Conservation (phyloP, 1,140 invertebrate genomes). For the Drosophila asahinai region DNA sequence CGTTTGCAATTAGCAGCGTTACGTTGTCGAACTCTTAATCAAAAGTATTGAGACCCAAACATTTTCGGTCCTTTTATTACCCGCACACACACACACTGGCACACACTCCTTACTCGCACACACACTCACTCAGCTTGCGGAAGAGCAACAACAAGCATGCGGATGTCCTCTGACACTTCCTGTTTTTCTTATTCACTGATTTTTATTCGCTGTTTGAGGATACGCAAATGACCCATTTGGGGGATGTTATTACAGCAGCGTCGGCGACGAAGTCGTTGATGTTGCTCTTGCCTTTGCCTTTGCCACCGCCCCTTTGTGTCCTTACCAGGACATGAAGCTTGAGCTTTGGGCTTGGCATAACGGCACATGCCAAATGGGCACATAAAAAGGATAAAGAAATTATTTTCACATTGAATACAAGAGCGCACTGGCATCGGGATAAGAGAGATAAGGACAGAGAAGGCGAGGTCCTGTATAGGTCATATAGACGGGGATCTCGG, state of each 20-base stretch:
- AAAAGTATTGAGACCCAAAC: conserved; percentile 77
- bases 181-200: conserved; percentile 85
- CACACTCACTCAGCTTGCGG: conserved; percentile 20
- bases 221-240: conserved; percentile 85
- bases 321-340: conserved; percentile 27
- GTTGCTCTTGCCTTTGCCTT: conserved; percentile 17
- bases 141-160: conserved; percentile 69
- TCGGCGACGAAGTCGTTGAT: conserved; percentile 36
- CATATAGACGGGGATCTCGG: too few relatives aligned
- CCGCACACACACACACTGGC: conserved; percentile 22
- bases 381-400: conserved; percentile 85
- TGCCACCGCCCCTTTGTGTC: conserved; percentile 21
- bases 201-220: conserved; percentile 85
- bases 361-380: conserved; percentile 85
- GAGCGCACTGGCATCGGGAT: conserved; percentile 50
- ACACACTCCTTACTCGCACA: conserved; percentile 10
- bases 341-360: conserved; percentile 66
- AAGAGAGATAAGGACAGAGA: conserved; percentile 17
- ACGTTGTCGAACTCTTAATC: conserved; percentile 80
- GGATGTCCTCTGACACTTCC: conserved; percentile 84
- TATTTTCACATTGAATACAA: conserved; percentile 84
- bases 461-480: conserved; percentile 1
- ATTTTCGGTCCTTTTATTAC: conserved; percentile 67
- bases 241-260: conserved; percentile 84
- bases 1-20: conserved; percentile 80